phyloP scores from a whole-genome alignment of 2,113 vertebrate genomes.

The Pteronura brasiliensis region DNA sequence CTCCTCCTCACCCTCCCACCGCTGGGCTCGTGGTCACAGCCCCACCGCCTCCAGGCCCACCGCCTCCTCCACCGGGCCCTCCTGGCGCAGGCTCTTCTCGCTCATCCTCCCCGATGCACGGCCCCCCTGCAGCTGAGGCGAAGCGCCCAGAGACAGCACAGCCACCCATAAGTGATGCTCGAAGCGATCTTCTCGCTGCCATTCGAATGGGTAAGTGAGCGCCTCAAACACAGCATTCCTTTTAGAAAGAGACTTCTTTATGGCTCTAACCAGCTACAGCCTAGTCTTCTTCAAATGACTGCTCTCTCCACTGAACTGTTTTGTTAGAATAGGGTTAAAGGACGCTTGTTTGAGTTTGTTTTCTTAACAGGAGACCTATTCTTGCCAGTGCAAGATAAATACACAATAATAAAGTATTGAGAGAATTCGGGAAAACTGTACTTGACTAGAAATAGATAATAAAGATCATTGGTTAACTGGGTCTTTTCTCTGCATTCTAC shows the following conservation, averaged over 20 bases:
- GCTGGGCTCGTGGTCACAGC: conserved; percentile 84
- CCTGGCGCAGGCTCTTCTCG: conserved; percentile 85
- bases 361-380: neutral
- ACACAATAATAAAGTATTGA: neutral
- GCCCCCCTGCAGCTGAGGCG: conserved; percentile 70
- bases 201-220: conserved; percentile 95
- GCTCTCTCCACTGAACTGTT: fast-evolving
- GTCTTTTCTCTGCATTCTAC: neutral
- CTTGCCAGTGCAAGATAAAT: neutral
- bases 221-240: fast-evolving
- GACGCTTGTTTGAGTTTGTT: neutral
- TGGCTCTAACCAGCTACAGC: neutral
- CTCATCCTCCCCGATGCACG: conserved; percentile 89
- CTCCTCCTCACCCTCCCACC: conserved; percentile 85
- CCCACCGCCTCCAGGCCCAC: conserved; percentile 91
- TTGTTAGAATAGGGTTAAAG: neutral
- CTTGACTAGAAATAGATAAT: neutral
- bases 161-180: conserved; percentile 87
- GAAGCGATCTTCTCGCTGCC: conserved; percentile 96
- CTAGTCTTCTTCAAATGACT: neutral
- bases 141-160: conserved; percentile 80
- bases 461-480: neutral
- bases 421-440: neutral
- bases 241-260: neutral
- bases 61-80: conserved; percentile 90